Percentiles rank a stretch among this genome's conserved stretches.
Conservation (phyloP, 2,888 invertebrate genomes). For the Drosophila longiperda region DNA sequence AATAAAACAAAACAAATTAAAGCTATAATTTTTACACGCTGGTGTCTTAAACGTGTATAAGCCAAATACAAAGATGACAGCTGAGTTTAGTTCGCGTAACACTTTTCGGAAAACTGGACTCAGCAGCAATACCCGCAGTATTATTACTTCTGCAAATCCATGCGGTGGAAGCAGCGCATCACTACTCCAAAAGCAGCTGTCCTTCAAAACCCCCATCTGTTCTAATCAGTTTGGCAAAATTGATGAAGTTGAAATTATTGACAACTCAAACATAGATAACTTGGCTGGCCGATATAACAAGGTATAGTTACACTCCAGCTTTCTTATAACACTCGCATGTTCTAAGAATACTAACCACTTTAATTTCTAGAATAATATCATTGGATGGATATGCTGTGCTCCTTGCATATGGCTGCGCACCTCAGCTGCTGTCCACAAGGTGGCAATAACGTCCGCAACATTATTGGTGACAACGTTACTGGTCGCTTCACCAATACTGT, state of each 20-base stretch:
- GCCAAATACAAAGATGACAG: conserved; percentile 58
- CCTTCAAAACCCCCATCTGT: conserved; percentile 83
- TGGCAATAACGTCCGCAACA: conserved; percentile 87
- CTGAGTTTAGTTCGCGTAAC: conserved; percentile 73
- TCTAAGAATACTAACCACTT: background rate
- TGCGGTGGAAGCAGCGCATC: conserved; percentile 81
- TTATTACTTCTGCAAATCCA: conserved; percentile 83
- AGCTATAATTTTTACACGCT: background rate
- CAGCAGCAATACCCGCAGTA: conserved; percentile 64
- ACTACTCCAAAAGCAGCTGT: conserved; percentile 83
- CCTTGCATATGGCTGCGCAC: conserved; percentile 87
- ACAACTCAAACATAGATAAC: conserved; percentile 79
- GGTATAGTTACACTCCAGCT: conserved; percentile 45
- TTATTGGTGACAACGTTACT: conserved; percentile 87
- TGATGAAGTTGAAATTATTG: conserved; percentile 84
- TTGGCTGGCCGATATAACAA: conserved; percentile 78
- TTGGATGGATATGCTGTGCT: conserved; percentile 87
- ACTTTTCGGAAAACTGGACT: conserved; percentile 67
- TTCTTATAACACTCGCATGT: background rate
- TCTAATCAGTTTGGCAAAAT: conserved; percentile 79
- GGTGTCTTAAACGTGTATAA: conserved; percentile 11
- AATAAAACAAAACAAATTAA: background rate
- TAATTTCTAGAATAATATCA: conserved; percentile 77
- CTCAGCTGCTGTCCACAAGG: conserved; percentile 87
- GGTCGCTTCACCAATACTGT: conserved; percentile 87